These are phyloP conservation scores for Ormyrus thymus DNA, from an alignment of 2,888 invertebrate genomes.

Conservation along the genomic window DNA sequence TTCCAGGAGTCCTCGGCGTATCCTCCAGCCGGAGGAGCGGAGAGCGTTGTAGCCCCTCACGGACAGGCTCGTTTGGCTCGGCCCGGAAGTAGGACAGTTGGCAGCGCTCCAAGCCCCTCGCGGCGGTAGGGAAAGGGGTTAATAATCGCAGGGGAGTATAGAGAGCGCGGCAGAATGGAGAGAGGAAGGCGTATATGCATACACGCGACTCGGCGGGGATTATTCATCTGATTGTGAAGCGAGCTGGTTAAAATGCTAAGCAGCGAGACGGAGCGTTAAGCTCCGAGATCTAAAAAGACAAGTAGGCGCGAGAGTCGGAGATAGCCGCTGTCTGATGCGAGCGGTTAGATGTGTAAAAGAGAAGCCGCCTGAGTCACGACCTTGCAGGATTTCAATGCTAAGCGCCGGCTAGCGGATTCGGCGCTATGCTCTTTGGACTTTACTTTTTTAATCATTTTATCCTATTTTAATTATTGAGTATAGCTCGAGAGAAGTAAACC, in stretches of 20 bases:
- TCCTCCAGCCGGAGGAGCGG: background rate
- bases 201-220: conserved; percentile 35
- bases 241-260: conserved; percentile 60
- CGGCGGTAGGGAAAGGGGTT: conserved; percentile 31
- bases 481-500: too few relatives aligned
- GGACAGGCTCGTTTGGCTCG: conserved; percentile 53
- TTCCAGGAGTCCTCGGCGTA: background rate
- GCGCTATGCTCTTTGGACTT: background rate
- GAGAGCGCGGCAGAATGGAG: background rate
- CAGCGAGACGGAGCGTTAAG: conserved; percentile 50
- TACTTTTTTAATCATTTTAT: too few relatives aligned
- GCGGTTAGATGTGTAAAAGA: conserved; percentile 4
- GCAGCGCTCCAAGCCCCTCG: conserved; percentile 53
- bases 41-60: conserved; percentile 5
- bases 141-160: conserved; percentile 41
- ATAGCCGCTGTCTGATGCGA: conserved; percentile 20
- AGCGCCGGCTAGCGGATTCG: conserved; percentile 24
- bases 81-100: conserved; percentile 59
- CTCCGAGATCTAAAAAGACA: conserved; percentile 55
- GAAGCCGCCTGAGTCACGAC: conserved; percentile 55
- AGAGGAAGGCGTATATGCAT: background rate
- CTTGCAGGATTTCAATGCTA: conserved; percentile 49
- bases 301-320: conserved; percentile 33
- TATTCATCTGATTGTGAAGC: conserved; percentile 55
- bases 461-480: too few relatives aligned